Conservation (phyloP, 1,140 invertebrate species). For the Colletes gigas region DNA sequence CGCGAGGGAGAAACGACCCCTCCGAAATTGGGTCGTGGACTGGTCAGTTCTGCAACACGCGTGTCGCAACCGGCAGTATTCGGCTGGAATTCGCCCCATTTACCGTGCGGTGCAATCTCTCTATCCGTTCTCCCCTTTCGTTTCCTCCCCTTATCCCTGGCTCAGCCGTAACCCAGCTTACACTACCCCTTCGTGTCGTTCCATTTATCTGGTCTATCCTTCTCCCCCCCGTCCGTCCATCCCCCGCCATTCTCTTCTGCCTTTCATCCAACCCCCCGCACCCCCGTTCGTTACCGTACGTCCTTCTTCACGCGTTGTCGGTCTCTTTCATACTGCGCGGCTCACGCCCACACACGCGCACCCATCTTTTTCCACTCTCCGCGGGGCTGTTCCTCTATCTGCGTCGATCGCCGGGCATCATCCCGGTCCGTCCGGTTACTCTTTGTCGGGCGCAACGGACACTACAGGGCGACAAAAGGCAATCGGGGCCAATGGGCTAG, state of each 20-base stretch:
- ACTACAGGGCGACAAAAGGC: constrained; percentile 71
- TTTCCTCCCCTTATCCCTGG: background rate
- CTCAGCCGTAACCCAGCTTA: constrained; percentile 5
- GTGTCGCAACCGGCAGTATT: constrained; percentile 58
- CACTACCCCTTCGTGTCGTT: background rate
- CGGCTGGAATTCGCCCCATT: constrained; percentile 65
- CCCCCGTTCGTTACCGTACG: background rate
- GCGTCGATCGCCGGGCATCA: constrained; percentile 15
- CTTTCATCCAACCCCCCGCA: constrained; percentile 1
- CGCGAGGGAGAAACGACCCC: constrained; percentile 26
- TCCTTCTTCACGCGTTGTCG: background rate
- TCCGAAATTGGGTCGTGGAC: constrained; percentile 64
- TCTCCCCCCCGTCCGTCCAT: background rate
- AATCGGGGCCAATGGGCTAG: constrained; percentile 73
- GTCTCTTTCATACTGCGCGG: constrained; percentile 4
- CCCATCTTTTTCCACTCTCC: constrained; percentile 8
- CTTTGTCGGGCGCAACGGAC: constrained; percentile 43
- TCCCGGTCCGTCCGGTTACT: constrained; percentile 22
- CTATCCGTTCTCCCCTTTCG: constrained; percentile 31
- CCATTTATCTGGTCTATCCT: constrained; percentile 9
- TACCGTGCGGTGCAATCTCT: constrained; percentile 50
- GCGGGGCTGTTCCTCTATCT: constrained; percentile 8
- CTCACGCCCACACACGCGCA: constrained; percentile 9
- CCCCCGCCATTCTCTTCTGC: constrained; percentile 12
- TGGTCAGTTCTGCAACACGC: constrained; percentile 48